Evolutionary conservation across 2,113 vertebrate genomes (phyloP), one percentile per base, ranked within the genome.

Genomic region (Thamnaconus septentrionalis): DNA sequence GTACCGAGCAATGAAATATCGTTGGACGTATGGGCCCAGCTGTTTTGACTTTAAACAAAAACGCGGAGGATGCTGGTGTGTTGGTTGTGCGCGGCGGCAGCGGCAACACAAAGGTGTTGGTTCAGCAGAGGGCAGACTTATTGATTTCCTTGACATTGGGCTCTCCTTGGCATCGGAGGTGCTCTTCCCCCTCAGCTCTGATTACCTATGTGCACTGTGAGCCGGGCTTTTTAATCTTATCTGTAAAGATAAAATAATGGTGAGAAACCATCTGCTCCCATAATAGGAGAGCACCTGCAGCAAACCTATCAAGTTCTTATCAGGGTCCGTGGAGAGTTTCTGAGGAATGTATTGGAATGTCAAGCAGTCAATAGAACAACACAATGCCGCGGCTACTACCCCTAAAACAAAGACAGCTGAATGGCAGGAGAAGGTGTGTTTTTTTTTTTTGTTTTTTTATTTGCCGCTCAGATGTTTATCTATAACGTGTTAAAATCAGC

Each of bases 141-240:
- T 88, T 71, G 86, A 90, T 86, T 86, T 82, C 78, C 67, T 59
- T 86, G 79, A 87, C 88, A 85, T 85, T 84, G 81, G 77, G 65
- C 67, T 86, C 76, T 85, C 81, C 83, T 86, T 83, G 78, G 80
- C 71, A 66, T 86, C 66, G 73, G 72, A 85, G 61, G 72, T 76
- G 77, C 55, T 78, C 71, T 85, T 76, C 76, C 66, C 68, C 78
- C 69, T 70, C 62, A 60, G 69, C 76, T 87, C 75, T 83, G 83
- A 83, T 87, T 84, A 75, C 73, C 75, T 71, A 57, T 69, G 78
- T 86, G 79, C 59, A 65, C 62, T 70, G 62, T 59, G 71, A 77
- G 69, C 76, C 61, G 50, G 61, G 73, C 65, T 68, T 79, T 90
- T 86, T 83, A 75, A 85, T 86, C 80, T 83, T 82, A 82, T 89